Base-by-base conservation (phyloP, 2,888 invertebrate species). In the Plagiodera versicolora region DNA sequence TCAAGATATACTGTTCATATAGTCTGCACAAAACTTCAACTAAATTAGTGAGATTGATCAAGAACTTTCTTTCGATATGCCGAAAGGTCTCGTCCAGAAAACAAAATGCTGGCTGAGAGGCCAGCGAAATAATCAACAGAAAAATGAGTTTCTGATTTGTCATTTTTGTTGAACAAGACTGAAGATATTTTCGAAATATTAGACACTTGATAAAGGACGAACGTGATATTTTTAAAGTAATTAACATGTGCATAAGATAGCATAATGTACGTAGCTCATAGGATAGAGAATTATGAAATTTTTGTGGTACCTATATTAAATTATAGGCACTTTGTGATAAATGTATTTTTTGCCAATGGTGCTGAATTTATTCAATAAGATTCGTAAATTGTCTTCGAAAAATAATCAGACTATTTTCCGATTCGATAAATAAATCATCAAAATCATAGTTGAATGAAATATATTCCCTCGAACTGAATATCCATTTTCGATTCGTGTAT, bases 1-100 rank as follows among this genome's bases (percentile, higher is more conserved):
- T 18, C 54, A 59, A 28, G 50, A 59, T 45, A 24, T 54, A 49
- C 18, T 59, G 44, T 10, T 54, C 54, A 14, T 45, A 50, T 9
- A 50, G 16, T 39, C 59, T 55, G 16, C 28, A 24, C 10, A 45
- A 11, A 4, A 28, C 10, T 17, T 44, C 45, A 1, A 39, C 14
- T 3, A n/a, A 1, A 0, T 32, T 52, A 1, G 52, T n/a, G 2
- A 58, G 17, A 17, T n/a, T 5, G 19, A 56, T 20, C 39, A 52
- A 52, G 6, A 52, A 4, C 14, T 18, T 19, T n/a, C 24, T 24
- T 10, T 24, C 19, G 20, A 52, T 39, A 8, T 39, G 11, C n/a
- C 39, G 18, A 14, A 52, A 9, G 20, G 30, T 11, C 17, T 52
- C n/a, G 8, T 14, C 39, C 3, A 39, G 11, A 39, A 39, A 39